Evolutionary conservation across 1,140 invertebrate species (phyloP).

Genomic region (Magallana gigas): DNA sequence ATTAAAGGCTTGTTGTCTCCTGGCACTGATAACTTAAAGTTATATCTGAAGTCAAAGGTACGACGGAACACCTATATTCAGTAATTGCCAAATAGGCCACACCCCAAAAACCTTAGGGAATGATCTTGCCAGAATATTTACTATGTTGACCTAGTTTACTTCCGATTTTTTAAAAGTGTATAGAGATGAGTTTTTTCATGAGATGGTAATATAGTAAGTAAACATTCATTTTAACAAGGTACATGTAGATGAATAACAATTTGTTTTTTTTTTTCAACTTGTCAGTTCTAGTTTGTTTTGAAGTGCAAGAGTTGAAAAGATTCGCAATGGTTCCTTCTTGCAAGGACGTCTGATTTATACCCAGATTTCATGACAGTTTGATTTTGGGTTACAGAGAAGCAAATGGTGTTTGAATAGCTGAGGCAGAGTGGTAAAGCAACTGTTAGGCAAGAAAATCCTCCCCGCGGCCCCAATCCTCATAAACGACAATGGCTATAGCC

Average conservation of each 20-base stretch:
- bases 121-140: no score
- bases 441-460: background rate
- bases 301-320: background rate
- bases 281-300: background rate
- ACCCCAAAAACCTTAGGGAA: no score
- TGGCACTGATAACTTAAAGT: background rate
- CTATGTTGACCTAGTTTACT: no score
- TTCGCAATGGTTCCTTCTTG: background rate
- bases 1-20: background rate
- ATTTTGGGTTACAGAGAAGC: background rate
- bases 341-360: background rate
- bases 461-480: background rate
- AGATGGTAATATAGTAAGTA: no score
- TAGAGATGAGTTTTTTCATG: no score
- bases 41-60: background rate
- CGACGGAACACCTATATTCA: background rate
- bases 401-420: background rate
- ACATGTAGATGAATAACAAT: no score
- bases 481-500: background rate
- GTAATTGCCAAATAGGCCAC: background rate
- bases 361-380: background rate
- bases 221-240: no score
- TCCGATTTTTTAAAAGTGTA: no score
- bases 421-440: background rate
- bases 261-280: no score